Evolutionary conservation across 2,113 vertebrate species (phyloP).

Genomic region (Zonotrichia leucophrys): DNA sequence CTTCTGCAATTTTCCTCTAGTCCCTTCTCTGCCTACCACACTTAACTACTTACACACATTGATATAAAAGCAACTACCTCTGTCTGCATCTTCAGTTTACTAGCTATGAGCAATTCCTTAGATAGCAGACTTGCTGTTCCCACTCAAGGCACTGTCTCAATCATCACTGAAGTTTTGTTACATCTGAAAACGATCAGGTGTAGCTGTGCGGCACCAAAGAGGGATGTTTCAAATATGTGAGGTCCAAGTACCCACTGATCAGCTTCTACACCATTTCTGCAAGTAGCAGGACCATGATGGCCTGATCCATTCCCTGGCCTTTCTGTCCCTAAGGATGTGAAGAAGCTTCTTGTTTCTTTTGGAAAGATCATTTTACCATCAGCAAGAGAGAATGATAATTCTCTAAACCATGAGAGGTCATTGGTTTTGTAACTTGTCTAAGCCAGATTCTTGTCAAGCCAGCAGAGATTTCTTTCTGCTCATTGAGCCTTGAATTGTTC

Average conservation of each 20-base stretch:
- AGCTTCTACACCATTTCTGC: neutral
- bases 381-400: neutral
- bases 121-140: neutral
- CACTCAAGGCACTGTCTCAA: neutral
- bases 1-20: neutral
- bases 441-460: neutral
- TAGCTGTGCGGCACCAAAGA: neutral
- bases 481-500: neutral
- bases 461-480: neutral
- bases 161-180: neutral
- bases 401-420: neutral
- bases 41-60: neutral
- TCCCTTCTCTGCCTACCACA: neutral
- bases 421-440: neutral
- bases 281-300: neutral
- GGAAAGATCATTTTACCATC: neutral
- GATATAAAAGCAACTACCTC: neutral
- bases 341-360: neutral
- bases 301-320: neutral
- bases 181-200: neutral
- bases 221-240: neutral
- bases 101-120: neutral
- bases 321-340: neutral
- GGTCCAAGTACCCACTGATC: accelerated
- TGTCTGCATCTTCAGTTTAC: neutral